Evolutionary conservation across 2,113 vertebrate genomes (phyloP).

Genomic region (Daubentonia madagascariensis): DNA sequence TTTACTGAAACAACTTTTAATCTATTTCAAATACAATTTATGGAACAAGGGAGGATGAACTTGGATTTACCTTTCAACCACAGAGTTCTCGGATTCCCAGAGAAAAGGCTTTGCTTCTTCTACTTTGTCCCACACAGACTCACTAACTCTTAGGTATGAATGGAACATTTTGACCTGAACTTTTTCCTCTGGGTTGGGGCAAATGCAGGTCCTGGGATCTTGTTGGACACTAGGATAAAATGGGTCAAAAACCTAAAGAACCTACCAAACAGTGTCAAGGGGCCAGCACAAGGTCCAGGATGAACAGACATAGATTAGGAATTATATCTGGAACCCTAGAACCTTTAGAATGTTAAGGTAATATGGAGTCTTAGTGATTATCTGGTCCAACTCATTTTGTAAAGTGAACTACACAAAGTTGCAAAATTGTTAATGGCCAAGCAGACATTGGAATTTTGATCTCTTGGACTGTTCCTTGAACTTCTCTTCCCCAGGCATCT

Average conservation of each 20-base stretch:
- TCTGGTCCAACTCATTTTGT: background rate
- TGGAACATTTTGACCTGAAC: background rate
- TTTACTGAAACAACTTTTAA: background rate
- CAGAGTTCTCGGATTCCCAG: background rate
- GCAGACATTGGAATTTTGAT: background rate
- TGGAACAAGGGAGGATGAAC: background rate
- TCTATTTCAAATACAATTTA: constrained; percentile 30
- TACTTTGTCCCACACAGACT: background rate
- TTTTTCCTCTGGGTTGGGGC: background rate
- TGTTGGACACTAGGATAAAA: background rate
- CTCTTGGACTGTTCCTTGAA: background rate
- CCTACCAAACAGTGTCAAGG: background rate
- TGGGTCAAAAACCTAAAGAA: background rate
- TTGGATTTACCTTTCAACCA: background rate
- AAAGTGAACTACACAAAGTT: background rate
- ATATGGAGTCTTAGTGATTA: background rate
- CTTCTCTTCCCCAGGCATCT: background rate
- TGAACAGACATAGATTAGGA: background rate
- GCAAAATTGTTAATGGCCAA: background rate
- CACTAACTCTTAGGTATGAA: background rate
- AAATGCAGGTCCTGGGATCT: background rate
- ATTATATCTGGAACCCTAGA: background rate
- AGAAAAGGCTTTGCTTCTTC: background rate
- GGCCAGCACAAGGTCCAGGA: background rate
- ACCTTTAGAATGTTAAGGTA: background rate